Percentiles rank a stretch among this genome's conserved stretches.
Conservation (phyloP, 2,888 invertebrate genomes). For the Agrypnus murinus region DNA sequence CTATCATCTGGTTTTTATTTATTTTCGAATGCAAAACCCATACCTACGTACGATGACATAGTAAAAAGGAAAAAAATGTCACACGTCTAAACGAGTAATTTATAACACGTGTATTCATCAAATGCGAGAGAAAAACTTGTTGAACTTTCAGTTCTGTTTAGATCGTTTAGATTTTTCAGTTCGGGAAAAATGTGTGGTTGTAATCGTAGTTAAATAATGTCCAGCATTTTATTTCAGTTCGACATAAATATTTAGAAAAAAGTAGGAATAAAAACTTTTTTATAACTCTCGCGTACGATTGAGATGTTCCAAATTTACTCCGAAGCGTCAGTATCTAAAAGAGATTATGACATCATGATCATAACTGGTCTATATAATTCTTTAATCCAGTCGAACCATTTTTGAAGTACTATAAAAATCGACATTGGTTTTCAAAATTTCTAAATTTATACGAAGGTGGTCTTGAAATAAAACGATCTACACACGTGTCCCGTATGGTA, state of each 20-base stretch:
- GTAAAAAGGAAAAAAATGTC: constrained; percentile 23
- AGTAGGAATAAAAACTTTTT: background rate
- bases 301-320: background rate
- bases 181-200: too few relatives aligned
- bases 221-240: too few relatives aligned
- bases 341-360: constrained; percentile 3
- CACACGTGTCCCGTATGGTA: too few relatives aligned
- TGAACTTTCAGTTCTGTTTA: background rate
- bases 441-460: too few relatives aligned
- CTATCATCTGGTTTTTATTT: background rate
- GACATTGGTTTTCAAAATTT: too few relatives aligned
- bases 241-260: background rate
- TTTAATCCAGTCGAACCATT: too few relatives aligned
- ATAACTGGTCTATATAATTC: too few relatives aligned
- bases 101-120: constrained; percentile 24
- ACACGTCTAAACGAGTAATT: constrained; percentile 13
- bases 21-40: background rate
- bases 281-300: background rate
- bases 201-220: too few relatives aligned
- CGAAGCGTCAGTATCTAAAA: background rate
- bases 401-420: too few relatives aligned
- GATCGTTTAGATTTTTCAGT: too few relatives aligned
- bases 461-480: background rate
- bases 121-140: background rate
- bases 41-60: constrained; percentile 12